These are phyloP conservation scores for Listronotus bonariensis DNA, from an alignment of 1,140 invertebrate species.

Conservation along the genomic window DNA sequence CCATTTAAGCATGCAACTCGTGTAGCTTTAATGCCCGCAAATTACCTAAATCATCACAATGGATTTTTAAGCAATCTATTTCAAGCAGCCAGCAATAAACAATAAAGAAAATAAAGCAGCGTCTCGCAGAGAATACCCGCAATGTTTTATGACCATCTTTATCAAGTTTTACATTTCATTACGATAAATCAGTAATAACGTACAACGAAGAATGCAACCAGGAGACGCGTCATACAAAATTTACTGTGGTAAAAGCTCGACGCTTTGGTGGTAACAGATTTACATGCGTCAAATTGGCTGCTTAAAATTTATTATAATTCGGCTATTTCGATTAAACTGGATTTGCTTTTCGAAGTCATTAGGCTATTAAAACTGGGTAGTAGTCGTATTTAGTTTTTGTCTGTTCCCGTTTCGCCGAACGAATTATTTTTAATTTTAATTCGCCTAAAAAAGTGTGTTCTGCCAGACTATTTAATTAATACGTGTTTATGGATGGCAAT, in stretches of 20 bases:
- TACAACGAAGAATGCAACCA: conserved; percentile 28
- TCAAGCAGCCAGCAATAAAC: conserved; percentile 35
- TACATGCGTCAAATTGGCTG: too few relatives aligned
- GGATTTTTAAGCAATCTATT: conserved; percentile 33
- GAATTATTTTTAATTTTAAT: too few relatives aligned
- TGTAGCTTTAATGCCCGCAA: conserved; percentile 19
- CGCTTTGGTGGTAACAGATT: conserved; percentile 28
- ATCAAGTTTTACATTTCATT: conserved; percentile 42
- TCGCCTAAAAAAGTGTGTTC: too few relatives aligned
- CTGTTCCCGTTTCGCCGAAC: too few relatives aligned
- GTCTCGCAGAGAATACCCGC: conserved; percentile 36
- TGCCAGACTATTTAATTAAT: too few relatives aligned
- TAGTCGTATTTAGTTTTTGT: too few relatives aligned
- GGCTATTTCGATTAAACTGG: too few relatives aligned
- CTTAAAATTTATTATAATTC: too few relatives aligned
- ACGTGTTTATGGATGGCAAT: too few relatives aligned
- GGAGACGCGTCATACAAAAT: conserved; percentile 24
- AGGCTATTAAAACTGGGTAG: too few relatives aligned
- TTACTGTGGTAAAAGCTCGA: conserved; percentile 22
- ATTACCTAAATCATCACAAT: conserved; percentile 36
- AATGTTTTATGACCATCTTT: conserved; percentile 38
- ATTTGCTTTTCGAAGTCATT: too few relatives aligned
- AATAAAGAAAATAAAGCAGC: conserved; percentile 37
- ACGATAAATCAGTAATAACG: conserved; percentile 37
- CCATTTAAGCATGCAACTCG: not conserved